Conservation (phyloP, 2,113 vertebrate species). For the Platycercus adscitus region DNA sequence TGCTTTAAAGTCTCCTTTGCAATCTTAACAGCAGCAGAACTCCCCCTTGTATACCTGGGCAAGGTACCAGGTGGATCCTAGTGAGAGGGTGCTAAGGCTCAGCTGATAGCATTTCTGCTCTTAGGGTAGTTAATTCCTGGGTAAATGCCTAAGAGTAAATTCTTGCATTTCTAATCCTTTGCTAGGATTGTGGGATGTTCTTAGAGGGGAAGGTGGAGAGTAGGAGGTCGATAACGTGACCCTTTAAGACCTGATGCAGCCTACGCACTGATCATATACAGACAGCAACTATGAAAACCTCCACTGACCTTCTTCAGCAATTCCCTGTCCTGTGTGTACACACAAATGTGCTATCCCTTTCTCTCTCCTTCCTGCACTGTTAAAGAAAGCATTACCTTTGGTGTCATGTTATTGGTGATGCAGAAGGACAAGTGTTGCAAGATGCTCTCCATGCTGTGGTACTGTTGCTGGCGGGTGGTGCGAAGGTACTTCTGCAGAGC, state of each 20-base stretch:
- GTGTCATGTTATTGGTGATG: constrained; percentile 95
- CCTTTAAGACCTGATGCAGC: neutral
- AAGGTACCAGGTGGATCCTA: neutral
- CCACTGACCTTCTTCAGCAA: neutral
- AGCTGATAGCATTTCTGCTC: neutral
- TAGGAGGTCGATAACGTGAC: neutral
- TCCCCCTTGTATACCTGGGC: neutral
- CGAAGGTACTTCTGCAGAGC: constrained; percentile 96
- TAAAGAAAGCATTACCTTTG: constrained; percentile 80
- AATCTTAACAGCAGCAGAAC: neutral
- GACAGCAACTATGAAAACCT: neutral
- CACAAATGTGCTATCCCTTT: neutral
- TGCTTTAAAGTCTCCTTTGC: neutral
- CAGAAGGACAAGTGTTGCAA: constrained; percentile 96
- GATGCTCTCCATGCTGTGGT: constrained; percentile 99
- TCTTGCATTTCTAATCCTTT: neutral
- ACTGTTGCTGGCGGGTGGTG: constrained; percentile 94
- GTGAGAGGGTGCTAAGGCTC: neutral
- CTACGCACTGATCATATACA: neutral
- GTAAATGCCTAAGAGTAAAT: neutral
- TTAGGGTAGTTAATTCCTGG: neutral
- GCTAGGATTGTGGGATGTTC: neutral
- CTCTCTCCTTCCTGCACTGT: neutral
- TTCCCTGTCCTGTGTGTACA: neutral
- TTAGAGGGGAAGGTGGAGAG: neutral